phyloP scores from a whole-genome alignment of 2,113 vertebrate species.

The Sminthopsis crassicaudata region DNA sequence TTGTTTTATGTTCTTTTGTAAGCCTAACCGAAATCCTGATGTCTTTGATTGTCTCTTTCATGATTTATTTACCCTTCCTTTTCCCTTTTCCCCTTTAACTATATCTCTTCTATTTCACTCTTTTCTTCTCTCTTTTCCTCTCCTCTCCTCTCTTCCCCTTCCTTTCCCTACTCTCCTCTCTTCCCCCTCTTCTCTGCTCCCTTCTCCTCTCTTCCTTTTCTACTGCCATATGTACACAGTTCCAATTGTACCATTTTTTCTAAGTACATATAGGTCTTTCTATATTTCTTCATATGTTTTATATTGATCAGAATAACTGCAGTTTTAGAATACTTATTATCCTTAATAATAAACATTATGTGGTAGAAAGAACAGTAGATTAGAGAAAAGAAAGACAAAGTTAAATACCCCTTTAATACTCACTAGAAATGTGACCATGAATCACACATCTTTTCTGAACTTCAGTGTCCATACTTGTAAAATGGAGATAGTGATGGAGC shows the following conservation, averaged over 20 bases:
- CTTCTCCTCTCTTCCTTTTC: not conserved
- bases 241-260: not conserved
- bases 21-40: not conserved
- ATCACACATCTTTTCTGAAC: not conserved
- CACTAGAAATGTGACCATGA: not conserved
- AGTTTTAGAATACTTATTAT: not conserved
- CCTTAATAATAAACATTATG: not conserved
- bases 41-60: not conserved
- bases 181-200: not conserved
- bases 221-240: not conserved
- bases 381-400: not conserved
- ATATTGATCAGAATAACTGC: not conserved
- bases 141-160: not conserved
- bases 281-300: not conserved
- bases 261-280: not conserved
- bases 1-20: not conserved
- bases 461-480: not conserved
- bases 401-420: not conserved
- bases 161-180: no score
- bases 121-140: not conserved
- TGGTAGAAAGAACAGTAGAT: not conserved
- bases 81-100: no score
- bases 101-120: no score
- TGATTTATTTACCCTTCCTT: not conserved
- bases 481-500: not conserved